Base-by-base conservation (phyloP, 2,797 vertebrate species). In the Parotocinclus haroldoi region DNA sequence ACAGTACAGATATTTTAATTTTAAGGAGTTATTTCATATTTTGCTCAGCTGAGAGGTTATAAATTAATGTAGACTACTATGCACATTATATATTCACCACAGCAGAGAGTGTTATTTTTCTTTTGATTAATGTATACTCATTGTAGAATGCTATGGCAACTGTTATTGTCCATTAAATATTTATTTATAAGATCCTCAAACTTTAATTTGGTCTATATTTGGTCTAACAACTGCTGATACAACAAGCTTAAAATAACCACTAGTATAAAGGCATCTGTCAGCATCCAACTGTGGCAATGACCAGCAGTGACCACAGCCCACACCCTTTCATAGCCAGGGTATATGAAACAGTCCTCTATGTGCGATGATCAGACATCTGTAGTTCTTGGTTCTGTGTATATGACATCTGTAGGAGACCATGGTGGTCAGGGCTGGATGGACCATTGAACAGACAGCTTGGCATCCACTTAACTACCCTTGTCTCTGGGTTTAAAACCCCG, bases 391-490 rank as follows among this genome's bases (percentile, higher is more conserved):
- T 68, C 17, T 61, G 52, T 66, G 57, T 39, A 74, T 37, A 50
- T 72, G 65, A 74, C 66, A 12, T 66, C 38, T 72, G 48, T 39
- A 56, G 61, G 63, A 67, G 17, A 49, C 68, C 63, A 66, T 74
- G 49, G 49, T 72, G 53, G 49, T 72, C 39, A 42, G 66, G 54
- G 50, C 62, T 74, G 61, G 58, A 71, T 52, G 54, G 53, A 57
- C 52, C 72, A 74, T 39, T 69, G 63, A 72, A 61, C 62, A 76
- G 72, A 74, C 71, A 76, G 62, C 68, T 71, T 51, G 45, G 61
- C n/a, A 50, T 49, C 52, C 39, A 57, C 53, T 66, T 57, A 70
- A 59, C 40, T 37, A 36, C 7, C 52, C 9, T 36, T n/a, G 3
- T 63, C 63, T 75, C 12, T 19, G 14, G 52, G 46, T 63, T 64